Conservation (phyloP, 2,888 invertebrate species). For the Spisula solida region DNA sequence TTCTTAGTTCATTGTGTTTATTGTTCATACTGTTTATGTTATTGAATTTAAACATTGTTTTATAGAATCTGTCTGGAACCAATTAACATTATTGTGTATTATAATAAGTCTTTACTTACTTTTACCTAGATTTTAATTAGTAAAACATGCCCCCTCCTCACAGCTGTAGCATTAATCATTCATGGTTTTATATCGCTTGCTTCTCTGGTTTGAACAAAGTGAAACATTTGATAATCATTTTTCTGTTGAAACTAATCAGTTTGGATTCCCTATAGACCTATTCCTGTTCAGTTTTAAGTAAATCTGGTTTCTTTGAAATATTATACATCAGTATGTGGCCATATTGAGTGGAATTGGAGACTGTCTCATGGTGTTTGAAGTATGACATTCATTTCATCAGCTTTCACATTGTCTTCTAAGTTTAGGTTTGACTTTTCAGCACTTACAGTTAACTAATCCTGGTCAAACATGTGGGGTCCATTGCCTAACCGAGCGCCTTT, state of each 20-base stretch:
- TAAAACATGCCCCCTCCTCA: not conserved
- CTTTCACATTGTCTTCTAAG: too few relatives aligned
- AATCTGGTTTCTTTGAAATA: not conserved
- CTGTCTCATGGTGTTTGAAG: not conserved
- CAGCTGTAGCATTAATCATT: not conserved
- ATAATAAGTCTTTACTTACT: not conserved
- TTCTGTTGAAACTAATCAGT: conserved; percentile 1
- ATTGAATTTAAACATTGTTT: not conserved
- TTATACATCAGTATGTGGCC: not conserved
- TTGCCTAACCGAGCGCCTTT: too few relatives aligned
- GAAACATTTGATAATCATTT: conserved; percentile 7
- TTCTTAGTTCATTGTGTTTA: not conserved
- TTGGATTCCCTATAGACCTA: not conserved
- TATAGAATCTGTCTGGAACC: not conserved
- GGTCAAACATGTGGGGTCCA: too few relatives aligned
- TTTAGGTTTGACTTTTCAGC: too few relatives aligned
- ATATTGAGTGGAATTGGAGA: not conserved
- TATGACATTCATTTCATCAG: not conserved
- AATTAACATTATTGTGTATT: not conserved
- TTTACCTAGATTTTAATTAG: not conserved
- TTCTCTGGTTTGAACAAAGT: not conserved
- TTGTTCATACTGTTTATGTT: not conserved
- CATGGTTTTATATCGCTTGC: not conserved
- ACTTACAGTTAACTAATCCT: too few relatives aligned
- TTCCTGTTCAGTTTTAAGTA: not conserved